These are phyloP conservation scores for Cotesia glomerata DNA, from an alignment of 1,140 invertebrate species.

Conservation along the genomic window DNA sequence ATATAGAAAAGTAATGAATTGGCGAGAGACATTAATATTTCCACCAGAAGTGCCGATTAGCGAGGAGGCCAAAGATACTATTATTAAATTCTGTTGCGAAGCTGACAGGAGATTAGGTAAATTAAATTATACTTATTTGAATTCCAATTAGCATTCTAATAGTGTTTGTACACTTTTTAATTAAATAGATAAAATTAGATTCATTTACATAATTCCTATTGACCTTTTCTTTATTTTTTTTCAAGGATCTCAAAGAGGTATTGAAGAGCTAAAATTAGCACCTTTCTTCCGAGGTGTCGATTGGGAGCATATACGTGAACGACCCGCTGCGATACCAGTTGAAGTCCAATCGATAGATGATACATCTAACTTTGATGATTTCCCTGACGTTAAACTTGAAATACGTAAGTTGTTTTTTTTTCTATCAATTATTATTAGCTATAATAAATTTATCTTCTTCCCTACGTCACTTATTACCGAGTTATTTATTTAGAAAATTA, in stretches of 20 bases:
- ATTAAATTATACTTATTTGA: conserved; percentile 9
- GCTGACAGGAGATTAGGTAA: conserved; percentile 77
- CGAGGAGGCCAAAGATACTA: conserved; percentile 87
- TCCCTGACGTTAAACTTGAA: conserved; percentile 98
- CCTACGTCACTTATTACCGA: too few species aligned
- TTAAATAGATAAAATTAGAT: too few species aligned
- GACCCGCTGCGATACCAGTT: conserved; percentile 96
- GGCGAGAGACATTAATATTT: conserved; percentile 96
- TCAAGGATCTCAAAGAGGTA: conserved; percentile 83
- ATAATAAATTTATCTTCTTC: too few species aligned
- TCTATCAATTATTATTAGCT: too few species aligned
- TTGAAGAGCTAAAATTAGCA: conserved; percentile 86
- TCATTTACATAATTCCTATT: background rate
- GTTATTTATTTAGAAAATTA: too few species aligned
- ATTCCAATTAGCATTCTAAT: background rate
- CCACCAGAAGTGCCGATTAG: conserved; percentile 99
- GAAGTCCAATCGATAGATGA: conserved; percentile 94
- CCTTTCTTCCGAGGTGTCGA: conserved; percentile 92
- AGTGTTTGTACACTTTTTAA: background rate
- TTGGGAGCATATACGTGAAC: conserved; percentile 95
- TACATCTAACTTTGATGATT: conserved; percentile 99
- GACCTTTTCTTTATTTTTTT: background rate
- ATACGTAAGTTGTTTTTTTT: conserved; percentile 80
- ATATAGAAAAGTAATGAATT: conserved; percentile 99
- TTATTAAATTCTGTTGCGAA: conserved; percentile 93